phyloP scores from a whole-genome alignment of 2,797 vertebrate species.

The Melanotaenia pygmaea region DNA sequence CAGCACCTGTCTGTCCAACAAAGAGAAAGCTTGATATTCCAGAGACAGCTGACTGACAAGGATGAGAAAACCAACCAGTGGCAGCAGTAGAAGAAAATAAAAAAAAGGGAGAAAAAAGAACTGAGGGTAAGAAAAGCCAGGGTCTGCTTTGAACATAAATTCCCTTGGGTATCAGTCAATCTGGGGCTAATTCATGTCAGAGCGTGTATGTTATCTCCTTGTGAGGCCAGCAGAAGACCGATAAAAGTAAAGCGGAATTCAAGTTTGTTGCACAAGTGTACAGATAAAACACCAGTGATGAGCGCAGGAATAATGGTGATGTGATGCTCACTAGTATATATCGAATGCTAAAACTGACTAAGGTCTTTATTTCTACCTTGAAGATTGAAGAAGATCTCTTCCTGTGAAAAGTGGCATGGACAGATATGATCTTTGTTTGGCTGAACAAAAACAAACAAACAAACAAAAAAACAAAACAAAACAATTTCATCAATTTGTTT shows the following conservation, averaged over 20 bases:
- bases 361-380: slow-evolving; percentile 48
- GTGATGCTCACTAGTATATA: slow-evolving; percentile 61
- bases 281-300: slow-evolving; percentile 70
- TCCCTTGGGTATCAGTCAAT: slow-evolving; percentile 88
- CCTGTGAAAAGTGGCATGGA: too few relatives aligned
- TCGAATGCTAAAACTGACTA: slow-evolving; percentile 78
- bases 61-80: slow-evolving; percentile 50
- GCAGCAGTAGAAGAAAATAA: slow-evolving; percentile 56
- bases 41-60: slow-evolving; percentile 83
- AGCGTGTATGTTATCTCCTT: slow-evolving; percentile 85
- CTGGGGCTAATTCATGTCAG: slow-evolving; percentile 92
- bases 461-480: neutral
- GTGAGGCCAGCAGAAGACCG: slow-evolving; percentile 85
- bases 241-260: slow-evolving; percentile 93
- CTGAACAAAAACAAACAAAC: neutral
- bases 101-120: slow-evolving; percentile 32
- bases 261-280: slow-evolving; percentile 85
- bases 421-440: neutral
- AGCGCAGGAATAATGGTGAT: slow-evolving; percentile 68
- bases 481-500: neutral
- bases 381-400: neutral
- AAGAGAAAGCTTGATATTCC: slow-evolving; percentile 69
- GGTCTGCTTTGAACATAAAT: slow-evolving; percentile 58
- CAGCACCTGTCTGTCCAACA: slow-evolving; percentile 74
- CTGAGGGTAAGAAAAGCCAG: slow-evolving; percentile 43